These are phyloP conservation scores for Vulpes vulpes DNA, from an alignment of 2,113 vertebrate species.

Conservation along the genomic window DNA sequence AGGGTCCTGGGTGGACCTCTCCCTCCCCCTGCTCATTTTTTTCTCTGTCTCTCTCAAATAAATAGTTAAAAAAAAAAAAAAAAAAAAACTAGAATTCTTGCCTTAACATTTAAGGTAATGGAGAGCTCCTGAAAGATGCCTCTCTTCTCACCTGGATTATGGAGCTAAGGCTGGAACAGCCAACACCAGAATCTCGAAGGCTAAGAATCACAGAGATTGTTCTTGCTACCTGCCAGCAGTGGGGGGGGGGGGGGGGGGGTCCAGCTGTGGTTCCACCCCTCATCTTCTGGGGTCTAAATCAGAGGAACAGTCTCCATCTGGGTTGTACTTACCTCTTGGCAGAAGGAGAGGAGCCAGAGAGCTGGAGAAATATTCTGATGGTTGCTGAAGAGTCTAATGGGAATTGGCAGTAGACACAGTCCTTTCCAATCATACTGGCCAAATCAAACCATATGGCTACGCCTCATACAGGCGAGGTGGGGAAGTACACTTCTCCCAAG, in stretches of 20 bases:
- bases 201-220: background rate
- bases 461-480: rapidly evolving
- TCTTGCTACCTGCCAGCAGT: background rate
- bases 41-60: too few relatives aligned
- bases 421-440: background rate
- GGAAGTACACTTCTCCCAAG: background rate
- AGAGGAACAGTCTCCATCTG: background rate
- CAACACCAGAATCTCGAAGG: background rate
- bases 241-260: too few relatives aligned
- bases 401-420: background rate
- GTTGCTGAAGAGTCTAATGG: background rate
- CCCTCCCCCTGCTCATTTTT: too few relatives aligned
- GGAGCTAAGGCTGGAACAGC: background rate
- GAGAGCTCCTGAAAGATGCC: too few relatives aligned
- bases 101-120: background rate
- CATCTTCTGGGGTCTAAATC: too few relatives aligned
- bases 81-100: background rate
- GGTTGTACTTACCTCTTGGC: background rate
- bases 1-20: too few relatives aligned
- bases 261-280: background rate
- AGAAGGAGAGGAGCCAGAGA: background rate
- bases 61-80: too few relatives aligned
- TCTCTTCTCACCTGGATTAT: background rate
- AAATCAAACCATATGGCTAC: background rate
- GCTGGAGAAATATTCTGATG: background rate